These are phyloP conservation scores for Maconellicoccus hirsutus DNA, from an alignment of 1,140 invertebrate genomes.

Conservation along the genomic window DNA sequence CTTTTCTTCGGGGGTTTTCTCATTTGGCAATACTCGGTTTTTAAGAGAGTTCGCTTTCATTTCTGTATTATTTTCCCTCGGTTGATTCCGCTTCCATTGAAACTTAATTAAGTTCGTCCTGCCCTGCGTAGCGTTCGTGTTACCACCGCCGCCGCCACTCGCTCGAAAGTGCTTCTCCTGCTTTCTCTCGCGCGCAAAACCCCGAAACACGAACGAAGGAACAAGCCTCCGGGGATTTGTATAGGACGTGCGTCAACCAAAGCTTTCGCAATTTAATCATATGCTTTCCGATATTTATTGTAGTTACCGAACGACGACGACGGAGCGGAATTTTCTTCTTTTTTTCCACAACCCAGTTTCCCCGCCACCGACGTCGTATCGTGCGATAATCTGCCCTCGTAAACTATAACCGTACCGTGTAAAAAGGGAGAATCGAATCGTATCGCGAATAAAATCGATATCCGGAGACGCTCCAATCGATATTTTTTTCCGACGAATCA, in stretches of 20 bases:
- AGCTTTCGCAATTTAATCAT: conserved; percentile 7
- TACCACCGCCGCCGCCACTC: no score
- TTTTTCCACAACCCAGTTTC: no score
- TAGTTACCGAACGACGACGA: neutral
- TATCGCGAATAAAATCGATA: no score
- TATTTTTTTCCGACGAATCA: no score
- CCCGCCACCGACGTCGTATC: no score
- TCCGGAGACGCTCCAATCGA: no score
- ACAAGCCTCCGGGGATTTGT: conserved; percentile 2
- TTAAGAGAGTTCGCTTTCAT: neutral
- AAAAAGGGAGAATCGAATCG: no score
- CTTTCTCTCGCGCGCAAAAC: neutral
- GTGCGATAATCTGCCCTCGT: no score
- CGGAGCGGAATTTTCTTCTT: neutral
- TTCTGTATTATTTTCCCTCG: neutral
- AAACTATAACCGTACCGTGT: no score
- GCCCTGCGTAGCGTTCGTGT: no score
- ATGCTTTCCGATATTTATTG: conserved; percentile 4
- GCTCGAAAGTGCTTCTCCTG: no score
- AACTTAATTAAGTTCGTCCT: neutral
- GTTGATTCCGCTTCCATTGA: neutral
- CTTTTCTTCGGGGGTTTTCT: neutral
- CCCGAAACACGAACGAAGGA: neutral
- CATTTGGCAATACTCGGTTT: no score
- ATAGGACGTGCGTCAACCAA: neutral